Base-by-base conservation (phyloP, 2,888 invertebrate genomes). In the Xestia rhomboidea region DNA sequence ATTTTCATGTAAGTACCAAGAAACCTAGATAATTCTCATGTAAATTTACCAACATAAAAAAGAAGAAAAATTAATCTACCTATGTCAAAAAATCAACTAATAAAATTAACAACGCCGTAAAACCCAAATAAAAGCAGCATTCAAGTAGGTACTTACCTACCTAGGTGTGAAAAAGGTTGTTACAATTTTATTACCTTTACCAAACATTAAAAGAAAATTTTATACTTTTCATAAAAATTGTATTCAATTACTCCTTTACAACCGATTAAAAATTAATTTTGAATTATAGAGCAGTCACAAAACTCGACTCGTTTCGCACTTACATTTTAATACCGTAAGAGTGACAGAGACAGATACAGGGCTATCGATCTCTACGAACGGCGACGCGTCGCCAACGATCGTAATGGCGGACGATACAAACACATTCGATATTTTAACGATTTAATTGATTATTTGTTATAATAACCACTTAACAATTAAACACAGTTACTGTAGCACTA, bases 321-420 rank as follows among this genome's bases (percentile, higher is more conserved):
- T 92, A 91, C 91, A 87, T 88, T 85, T 87, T 87, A 86, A 81
- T 86, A 84, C 86, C 86, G 78, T 90, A 87, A 89, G 95, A 91
- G 93, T 85, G 89, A 96, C 90, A 92, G 95, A 92, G 95, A 95
- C 81, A 88, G 91, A 88, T 70, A 90, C 88, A 93, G 84, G 89
- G 91, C 89, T 91, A 92, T 92, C 92, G 91, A 92, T 92, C 92
- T 93, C 93, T 86, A 89, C 91, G 91, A 90, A 89, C 88, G 68
- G 87, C 85, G 81, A 84, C 87, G 89, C 88, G 85, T 88, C 86
- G 89, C 90, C 90, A 87, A 89, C 89, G 90, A 91, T 87, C 89
- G 90, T 93, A 95, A 95, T 94, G 95, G 93, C 94, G 93, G 93
- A 92, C 93, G 91, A 91, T 83, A 91, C 91, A 94, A 93, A 93